Evolutionary conservation across 2,113 vertebrate genomes (phyloP).

Genomic region (Lethenteron reissneri): DNA sequence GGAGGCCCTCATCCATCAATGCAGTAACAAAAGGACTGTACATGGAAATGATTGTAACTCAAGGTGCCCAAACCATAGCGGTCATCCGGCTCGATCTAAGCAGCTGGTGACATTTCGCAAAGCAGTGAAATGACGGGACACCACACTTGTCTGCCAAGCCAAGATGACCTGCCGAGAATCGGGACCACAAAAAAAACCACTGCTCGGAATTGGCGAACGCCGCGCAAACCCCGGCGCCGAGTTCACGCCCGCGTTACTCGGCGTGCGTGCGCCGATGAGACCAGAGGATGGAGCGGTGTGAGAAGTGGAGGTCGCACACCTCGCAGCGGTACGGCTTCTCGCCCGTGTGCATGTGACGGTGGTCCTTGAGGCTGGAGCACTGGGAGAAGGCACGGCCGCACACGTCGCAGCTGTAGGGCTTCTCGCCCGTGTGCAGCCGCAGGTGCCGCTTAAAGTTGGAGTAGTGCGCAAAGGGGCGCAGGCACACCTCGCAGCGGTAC

Average conservation of each 20-base stretch:
- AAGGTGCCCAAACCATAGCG: no score
- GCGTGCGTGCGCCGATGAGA: background rate
- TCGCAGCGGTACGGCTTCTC: slow-evolving; percentile 2
- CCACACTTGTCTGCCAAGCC: no score
- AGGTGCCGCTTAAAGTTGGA: background rate
- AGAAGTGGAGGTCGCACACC: background rate
- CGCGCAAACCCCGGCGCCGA: no score
- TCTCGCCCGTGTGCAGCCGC: slow-evolving; percentile 4
- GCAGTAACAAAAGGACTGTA: no score
- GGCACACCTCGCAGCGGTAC: slow-evolving; percentile 2
- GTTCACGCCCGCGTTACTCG: background rate
- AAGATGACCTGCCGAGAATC: no score
- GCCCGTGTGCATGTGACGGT: slow-evolving; percentile 2
- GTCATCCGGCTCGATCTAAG: no score
- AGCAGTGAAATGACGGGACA: no score
- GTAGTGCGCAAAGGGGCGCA: background rate
- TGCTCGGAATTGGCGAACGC: no score
- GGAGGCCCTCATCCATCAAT: no score
- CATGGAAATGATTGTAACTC: no score
- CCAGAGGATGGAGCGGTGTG: background rate
- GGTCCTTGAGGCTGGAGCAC: slow-evolving; percentile 1
- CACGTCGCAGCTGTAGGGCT: slow-evolving; percentile 5
- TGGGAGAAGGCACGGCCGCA: background rate
- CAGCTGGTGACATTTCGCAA: no score
- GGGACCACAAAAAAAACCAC: no score